These are phyloP conservation scores for Incurvaria masculella DNA, from an alignment of 2,888 invertebrate genomes.

Conservation along the genomic window DNA sequence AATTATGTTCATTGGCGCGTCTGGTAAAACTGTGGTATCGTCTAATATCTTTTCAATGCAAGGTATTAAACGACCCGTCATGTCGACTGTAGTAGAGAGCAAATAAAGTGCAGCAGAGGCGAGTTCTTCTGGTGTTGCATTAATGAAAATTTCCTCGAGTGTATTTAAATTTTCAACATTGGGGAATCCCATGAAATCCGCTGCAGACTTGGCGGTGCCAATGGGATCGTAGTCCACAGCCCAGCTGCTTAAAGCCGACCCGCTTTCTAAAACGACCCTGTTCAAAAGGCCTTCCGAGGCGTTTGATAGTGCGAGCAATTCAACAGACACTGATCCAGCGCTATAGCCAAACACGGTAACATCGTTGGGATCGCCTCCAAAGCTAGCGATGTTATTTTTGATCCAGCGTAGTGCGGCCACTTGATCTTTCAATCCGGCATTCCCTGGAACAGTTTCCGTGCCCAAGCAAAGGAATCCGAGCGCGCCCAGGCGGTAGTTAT, in stretches of 20 bases:
- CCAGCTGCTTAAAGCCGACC: not conserved
- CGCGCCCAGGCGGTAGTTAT: slow-evolving; percentile 11
- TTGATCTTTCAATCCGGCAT: slow-evolving; percentile 9
- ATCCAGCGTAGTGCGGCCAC: slow-evolving; percentile 4
- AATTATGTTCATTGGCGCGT: not conserved
- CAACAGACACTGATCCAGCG: not conserved
- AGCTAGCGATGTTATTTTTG: not conserved
- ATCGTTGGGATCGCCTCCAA: not conserved
- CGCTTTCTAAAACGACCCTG: slow-evolving; percentile 3
- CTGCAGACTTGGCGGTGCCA: not conserved
- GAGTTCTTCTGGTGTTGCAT: not conserved
- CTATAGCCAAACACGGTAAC: slow-evolving; percentile 4
- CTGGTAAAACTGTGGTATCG: not conserved
- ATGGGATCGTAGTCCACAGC: not conserved
- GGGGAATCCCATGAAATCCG: slow-evolving; percentile 17
- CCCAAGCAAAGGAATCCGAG: slow-evolving; percentile 13
- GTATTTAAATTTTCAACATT: slow-evolving; percentile 2
- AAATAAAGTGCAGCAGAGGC: slow-evolving; percentile 24
- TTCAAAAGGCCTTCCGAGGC: slow-evolving; percentile 1
- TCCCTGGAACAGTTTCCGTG: slow-evolving; percentile 11
- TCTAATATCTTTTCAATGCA: slow-evolving; percentile 1
- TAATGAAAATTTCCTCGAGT: not conserved
- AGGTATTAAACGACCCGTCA: too few species aligned
- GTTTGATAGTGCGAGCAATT: not conserved
- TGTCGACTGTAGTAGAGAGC: too few species aligned